phyloP scores from a whole-genome alignment of 2,113 vertebrate genomes.

The Cyrtonyx montezumae region DNA sequence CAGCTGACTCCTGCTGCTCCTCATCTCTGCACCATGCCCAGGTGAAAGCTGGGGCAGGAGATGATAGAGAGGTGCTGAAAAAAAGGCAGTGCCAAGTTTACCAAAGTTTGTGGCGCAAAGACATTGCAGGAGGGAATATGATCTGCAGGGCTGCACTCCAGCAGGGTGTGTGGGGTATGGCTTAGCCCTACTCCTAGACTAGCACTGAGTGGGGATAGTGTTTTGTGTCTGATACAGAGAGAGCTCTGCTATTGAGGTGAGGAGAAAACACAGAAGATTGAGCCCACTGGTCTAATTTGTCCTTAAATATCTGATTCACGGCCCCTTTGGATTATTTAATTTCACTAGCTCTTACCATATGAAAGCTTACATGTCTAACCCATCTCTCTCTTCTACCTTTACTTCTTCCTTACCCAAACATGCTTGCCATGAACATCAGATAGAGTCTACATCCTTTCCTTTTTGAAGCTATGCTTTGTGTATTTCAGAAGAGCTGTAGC shows the following conservation, averaged over 20 bases:
- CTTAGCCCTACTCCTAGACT: background rate
- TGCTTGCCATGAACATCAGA: rapidly evolving
- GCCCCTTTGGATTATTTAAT: background rate
- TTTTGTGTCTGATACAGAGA: background rate
- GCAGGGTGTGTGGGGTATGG: background rate
- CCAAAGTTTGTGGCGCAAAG: background rate
- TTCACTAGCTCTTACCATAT: background rate
- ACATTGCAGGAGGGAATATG: background rate
- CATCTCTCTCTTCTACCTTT: background rate
- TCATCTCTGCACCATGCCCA: background rate
- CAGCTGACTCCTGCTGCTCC: background rate
- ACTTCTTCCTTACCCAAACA: background rate
- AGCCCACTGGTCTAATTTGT: background rate
- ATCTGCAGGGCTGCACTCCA: background rate
- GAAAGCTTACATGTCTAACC: background rate
- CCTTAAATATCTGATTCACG: background rate
- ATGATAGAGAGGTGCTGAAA: background rate
- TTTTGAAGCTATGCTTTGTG: background rate
- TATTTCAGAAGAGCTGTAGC: background rate
- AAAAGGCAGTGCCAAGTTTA: background rate
- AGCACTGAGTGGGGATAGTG: background rate
- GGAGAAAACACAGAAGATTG: background rate
- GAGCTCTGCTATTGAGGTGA: background rate
- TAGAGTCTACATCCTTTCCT: background rate
- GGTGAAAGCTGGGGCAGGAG: background rate